Evolutionary conservation across 2,113 vertebrate species (phyloP), one percentile per base, ranked within the genome.

Genomic region (Hymenochirus boettgeri): DNA sequence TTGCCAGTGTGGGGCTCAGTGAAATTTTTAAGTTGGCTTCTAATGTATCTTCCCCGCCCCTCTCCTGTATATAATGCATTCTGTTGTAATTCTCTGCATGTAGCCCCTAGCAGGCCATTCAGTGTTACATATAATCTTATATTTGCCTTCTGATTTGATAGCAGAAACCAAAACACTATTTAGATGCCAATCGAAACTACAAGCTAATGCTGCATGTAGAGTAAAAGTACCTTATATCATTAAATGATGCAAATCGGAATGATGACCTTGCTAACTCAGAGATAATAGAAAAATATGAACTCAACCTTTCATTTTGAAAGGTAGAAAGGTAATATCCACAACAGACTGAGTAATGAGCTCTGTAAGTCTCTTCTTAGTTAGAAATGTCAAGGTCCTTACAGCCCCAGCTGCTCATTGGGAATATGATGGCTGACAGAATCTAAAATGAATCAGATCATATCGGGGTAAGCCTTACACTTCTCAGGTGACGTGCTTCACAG

Each of bases 301-400:
- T 10, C 29, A 45, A 57, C 27, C 54, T 57, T 65, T 65, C 8
- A 8, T 10, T 65, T n/a, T n/a, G n/a, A n/a, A n/a, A n/a, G n/a
- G n/a, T n/a, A n/a, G 54, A 57, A 65, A 57, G 27, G 19, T 5
- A 35, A 19, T 33, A 26, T 57, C 21, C 12, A 11, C 45, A 22
- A 21, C 26, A 18, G 53, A 21, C 62, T 63, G 31, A 18, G n/a
- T 27, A 46, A 22, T 4, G 6, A 2, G 39, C 52, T 26, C 57
- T 65, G 53, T 65, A 42, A 7, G 42, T 45, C 37, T 2, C 15
- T 35, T 27, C 26, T 25, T 5, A 48, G 42, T 17, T 31, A 27
- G 27, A 65, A 65, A 65, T 48, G 62, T 45, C 62, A 65, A 57
- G 62, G 62, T 7, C 29, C 42, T 35, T 31, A 42, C 39, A 42